These are phyloP conservation scores for Phasia obesa DNA, from an alignment of 2,888 invertebrate species.

Conservation along the genomic window DNA sequence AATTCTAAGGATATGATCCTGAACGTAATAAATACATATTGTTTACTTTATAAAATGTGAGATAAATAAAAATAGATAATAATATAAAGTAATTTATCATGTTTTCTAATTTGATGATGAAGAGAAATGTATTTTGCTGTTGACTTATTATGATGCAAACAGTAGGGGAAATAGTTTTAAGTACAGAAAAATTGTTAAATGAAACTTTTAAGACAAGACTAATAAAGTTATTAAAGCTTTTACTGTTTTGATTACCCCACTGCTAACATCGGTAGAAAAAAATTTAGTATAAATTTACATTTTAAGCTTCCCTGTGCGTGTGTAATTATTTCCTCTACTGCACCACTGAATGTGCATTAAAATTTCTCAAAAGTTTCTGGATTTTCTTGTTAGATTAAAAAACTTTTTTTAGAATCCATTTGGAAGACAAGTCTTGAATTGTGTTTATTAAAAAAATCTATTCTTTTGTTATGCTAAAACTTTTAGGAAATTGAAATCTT, in stretches of 20 bases:
- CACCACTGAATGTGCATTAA: background rate
- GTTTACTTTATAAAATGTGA: no score
- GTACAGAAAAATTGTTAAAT: no score
- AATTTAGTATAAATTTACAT: no score
- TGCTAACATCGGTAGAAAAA: no score
- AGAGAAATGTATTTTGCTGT: conserved; percentile 1
- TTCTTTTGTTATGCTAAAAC: background rate
- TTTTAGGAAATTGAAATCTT: background rate
- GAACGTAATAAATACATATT: no score
- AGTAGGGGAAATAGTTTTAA: no score
- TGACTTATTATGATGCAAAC: background rate
- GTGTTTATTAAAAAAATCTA: background rate
- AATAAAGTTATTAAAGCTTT: no score
- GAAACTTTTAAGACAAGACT: no score
- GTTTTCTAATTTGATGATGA: conserved; percentile 31
- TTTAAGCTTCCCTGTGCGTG: background rate
- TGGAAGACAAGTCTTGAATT: background rate
- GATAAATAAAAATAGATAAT: background rate
- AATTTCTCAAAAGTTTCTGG: background rate
- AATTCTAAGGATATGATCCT: no score
- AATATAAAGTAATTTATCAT: conserved; percentile 49
- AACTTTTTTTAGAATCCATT: background rate
- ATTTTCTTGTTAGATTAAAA: background rate
- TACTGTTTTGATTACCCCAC: no score
- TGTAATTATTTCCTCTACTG: background rate